Evolutionary conservation across 2,797 vertebrate species (phyloP), one percentile per base, ranked within the genome.

Genomic region (Esox lucius): DNA sequence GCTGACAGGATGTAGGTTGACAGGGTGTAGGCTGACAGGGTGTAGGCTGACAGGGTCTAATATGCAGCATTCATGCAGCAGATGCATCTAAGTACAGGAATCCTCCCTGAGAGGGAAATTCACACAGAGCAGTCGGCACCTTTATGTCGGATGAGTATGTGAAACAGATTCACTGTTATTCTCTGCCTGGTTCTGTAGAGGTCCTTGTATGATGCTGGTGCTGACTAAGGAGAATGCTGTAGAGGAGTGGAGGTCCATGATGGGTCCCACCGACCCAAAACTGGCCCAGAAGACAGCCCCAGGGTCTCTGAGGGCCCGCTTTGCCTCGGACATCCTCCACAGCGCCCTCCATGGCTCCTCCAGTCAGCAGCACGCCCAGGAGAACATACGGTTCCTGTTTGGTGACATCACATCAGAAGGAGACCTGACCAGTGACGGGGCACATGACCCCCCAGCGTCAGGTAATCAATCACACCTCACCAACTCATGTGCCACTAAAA

Each of bases 301-400:
- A 3, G 56, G 86, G 24, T 97, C 94, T 35, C 84, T 99, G 78
- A 92, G 96, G 81, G 96, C 96, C 66, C 92, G 83, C 42, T 97
- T 96, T 78, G 96, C 95, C 76, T 83, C 85, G 0, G 88, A 90
- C 81, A 74, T 96, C 84, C 92, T 97, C 80, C 91, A 85, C 75
- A 98, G 98, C 81, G 91, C 91, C 0, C 94, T 97, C 68, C 96
- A 99, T 0, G 97, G 96, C 49, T 87, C 97, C 65, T 96, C 96
- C 74, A 91, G n/a, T 59, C 0, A 0, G 76, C 75, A 89, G 19
- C 93, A 95, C 0, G 95, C 95, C 11, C 8, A 71, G 61, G 77
- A 91, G 56, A 90, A 78, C 83, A 95, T 95, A 56, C 67, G 68
- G 17, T 89, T 93, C 17, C 75, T 95, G 73, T 95, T 95, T 0